These are phyloP conservation scores for Morbakka virulenta DNA, from an alignment of 30 jellyfish, hydroid and myxozoan genomes.

Conservation along the genomic window DNA sequence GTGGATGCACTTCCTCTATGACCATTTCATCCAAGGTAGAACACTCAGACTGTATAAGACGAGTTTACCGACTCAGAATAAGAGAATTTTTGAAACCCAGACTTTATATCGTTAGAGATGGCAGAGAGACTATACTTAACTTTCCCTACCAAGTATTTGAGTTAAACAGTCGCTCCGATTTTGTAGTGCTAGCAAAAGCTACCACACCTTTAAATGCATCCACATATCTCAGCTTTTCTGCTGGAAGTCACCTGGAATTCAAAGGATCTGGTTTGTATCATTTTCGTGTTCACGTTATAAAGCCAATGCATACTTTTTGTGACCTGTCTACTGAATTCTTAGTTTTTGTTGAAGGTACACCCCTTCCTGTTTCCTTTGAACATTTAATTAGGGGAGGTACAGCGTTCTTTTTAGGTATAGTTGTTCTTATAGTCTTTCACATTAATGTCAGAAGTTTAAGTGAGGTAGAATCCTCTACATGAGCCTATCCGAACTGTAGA, in stretches of 20 bases:
- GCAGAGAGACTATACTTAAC: constrained; percentile 14
- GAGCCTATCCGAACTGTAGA: too few species aligned
- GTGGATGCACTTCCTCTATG: constrained; percentile 67
- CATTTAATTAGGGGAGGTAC: constrained; percentile 71
- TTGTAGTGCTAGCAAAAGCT: constrained; percentile 3
- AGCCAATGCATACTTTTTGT: constrained; percentile 55
- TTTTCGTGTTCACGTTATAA: constrained; percentile 23
- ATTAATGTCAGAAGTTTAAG: too few species aligned
- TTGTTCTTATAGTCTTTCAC: constrained; percentile 45
- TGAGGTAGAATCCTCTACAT: too few species aligned
- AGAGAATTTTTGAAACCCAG: constrained; percentile 36
- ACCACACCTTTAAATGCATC: neutral
- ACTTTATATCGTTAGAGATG: neutral
- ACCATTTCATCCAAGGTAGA: constrained; percentile 50
- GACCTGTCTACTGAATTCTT: constrained; percentile 61
- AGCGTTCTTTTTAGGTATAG: constrained; percentile 67
- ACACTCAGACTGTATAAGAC: constrained; percentile 75
- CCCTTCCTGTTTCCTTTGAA: constrained; percentile 66
- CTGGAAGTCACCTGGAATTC: constrained; percentile 29
- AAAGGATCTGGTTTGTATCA: constrained; percentile 85
- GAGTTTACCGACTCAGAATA: constrained; percentile 52
- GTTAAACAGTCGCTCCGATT: constrained; percentile 64
- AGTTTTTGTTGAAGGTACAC: constrained; percentile 58
- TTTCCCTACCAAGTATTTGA: constrained; percentile 56
- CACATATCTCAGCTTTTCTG: constrained; percentile 7